Percentiles rank a stretch among this genome's conserved stretches.
phyloP scores from a whole-genome alignment of 2,888 invertebrate genomes.

The Spodoptera exigua region DNA sequence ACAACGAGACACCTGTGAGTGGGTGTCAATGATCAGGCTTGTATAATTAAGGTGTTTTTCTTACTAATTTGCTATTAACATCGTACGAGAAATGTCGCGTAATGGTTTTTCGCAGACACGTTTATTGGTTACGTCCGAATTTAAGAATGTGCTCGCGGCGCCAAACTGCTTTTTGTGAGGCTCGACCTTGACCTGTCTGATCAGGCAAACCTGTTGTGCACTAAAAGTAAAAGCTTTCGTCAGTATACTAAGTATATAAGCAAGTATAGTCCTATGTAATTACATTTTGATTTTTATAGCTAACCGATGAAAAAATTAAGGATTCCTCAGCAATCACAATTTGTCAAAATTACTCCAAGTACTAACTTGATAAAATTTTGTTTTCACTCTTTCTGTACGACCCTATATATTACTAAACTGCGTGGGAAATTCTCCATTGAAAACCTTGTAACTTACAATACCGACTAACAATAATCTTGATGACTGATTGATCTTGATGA shows the following conservation, averaged over 20 bases:
- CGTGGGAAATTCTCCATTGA: too few relatives aligned
- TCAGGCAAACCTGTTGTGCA: slow-evolving; percentile 78
- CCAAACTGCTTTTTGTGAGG: slow-evolving; percentile 77
- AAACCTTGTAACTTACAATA: too few relatives aligned
- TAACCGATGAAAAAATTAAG: too few relatives aligned
- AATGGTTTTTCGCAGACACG: slow-evolving; percentile 69
- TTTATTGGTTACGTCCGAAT: slow-evolving; percentile 74
- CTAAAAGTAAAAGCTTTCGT: slow-evolving; percentile 85
- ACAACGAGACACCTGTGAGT: slow-evolving; percentile 68
- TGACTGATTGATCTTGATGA: too few relatives aligned
- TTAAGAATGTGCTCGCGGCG: slow-evolving; percentile 75
- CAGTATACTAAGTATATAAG: slow-evolving; percentile 63
- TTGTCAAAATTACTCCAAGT: too few relatives aligned
- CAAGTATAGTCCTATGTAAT: slow-evolving; percentile 29
- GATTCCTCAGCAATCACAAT: too few relatives aligned
- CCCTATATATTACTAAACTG: too few relatives aligned
- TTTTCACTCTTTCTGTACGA: too few relatives aligned
- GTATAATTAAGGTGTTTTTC: slow-evolving; percentile 69
- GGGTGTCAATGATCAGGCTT: slow-evolving; percentile 50
- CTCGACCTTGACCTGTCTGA: slow-evolving; percentile 82
- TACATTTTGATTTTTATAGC: slow-evolving; percentile 4
- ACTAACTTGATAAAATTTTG: too few relatives aligned
- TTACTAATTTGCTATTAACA: slow-evolving; percentile 57
- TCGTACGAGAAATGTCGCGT: slow-evolving; percentile 53
- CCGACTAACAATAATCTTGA: too few relatives aligned